Evolutionary conservation across 2,797 vertebrate genomes (phyloP), one percentile per base, ranked within the genome.

Genomic region (Loris lydekkerianus): DNA sequence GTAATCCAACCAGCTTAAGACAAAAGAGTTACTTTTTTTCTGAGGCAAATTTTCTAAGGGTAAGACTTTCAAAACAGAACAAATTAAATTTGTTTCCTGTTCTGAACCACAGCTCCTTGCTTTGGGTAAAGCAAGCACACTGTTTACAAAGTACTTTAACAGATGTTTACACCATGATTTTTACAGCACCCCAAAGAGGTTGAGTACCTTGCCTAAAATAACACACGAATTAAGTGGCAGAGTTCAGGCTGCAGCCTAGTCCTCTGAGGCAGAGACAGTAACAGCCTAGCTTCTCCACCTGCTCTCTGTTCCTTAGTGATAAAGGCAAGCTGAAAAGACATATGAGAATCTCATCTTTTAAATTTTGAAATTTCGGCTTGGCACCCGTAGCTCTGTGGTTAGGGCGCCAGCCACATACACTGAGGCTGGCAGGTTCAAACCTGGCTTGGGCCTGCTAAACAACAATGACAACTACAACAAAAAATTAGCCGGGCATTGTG

Each of bases 121-220:
- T 94, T 84, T 70, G 58, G 63, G 73, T 93, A 82, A 94, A 97
- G 60, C 86, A 89, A 73, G 15, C 65, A 73, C 49, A 23, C 90
- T 93, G 90, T 93, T 93, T 95, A 89, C 83, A 90, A 96, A 95
- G 95, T 29, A 18, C 60, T 86, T 89, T 83, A 31, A 46, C 60
- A 96, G 92, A 93, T 89, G 60, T 95, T 93, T 91, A 86, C 82
- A 56, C 70, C 65, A 86, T 94, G 83, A 95, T 94, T 86, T 95
- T 96, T 69, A 86, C 2, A 91, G 34, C 82, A 91, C 86, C 86
- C 83, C 31, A 76, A 96, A 93, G 78, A 93, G 25, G 70, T 75
- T 86, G n/a, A 91, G 43, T 29, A 63, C 65, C 61, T 89, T 95
- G 67, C 84, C 90, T 95, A 95, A 95, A 96, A 96, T 95, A 92